Evolutionary conservation across 30 jellyfish, hydroid and myxozoan species (phyloP).

Genomic region (Cassiopea xamachana): DNA sequence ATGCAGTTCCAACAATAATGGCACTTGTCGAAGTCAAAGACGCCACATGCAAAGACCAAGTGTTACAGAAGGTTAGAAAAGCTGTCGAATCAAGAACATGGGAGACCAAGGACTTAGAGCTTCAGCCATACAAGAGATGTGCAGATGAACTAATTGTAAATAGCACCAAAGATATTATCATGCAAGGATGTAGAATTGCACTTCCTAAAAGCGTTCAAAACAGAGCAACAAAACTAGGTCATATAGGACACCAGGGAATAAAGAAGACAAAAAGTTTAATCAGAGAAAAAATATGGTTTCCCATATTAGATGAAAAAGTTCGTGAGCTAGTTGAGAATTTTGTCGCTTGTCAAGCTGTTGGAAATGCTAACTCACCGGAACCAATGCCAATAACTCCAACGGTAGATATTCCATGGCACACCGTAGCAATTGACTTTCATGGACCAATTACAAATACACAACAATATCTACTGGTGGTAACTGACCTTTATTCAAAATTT

Average conservation of each 20-base stretch:
- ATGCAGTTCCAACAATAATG: constrained; percentile 51
- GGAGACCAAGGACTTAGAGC: constrained; percentile 17
- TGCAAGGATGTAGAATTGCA: constrained; percentile 46
- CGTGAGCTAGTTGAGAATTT: constrained; percentile 12
- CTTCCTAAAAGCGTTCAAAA: constrained; percentile 36
- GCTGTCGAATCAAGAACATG: constrained; percentile 31
- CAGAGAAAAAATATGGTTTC: constrained; percentile 52
- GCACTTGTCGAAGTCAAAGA: constrained; percentile 59
- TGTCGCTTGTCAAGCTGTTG: constrained; percentile 70
- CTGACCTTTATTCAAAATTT: constrained; percentile 38
- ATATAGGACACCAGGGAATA: constrained; percentile 69
- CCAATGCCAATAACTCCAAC: constrained; percentile 50
- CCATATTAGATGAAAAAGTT: constrained; percentile 35
- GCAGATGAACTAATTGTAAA: constrained; percentile 54
- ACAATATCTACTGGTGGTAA: constrained; percentile 66
- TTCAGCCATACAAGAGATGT: constrained; percentile 38
- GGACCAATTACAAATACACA: constrained; percentile 51
- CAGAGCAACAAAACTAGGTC: constrained; percentile 53
- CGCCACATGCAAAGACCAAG: constrained; percentile 44
- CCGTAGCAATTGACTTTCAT: constrained; percentile 41
- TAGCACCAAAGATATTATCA: constrained; percentile 22
- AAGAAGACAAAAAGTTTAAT: constrained; percentile 49
- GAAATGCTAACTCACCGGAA: constrained; percentile 24
- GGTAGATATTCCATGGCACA: constrained; percentile 40
- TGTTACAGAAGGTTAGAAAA: constrained; percentile 29